A percentile compares a stretch with the other conserved stretches of the same genome.
phyloP scores from a whole-genome alignment of 2,113 vertebrate genomes.

The Hippoglossus stenolepis region DNA sequence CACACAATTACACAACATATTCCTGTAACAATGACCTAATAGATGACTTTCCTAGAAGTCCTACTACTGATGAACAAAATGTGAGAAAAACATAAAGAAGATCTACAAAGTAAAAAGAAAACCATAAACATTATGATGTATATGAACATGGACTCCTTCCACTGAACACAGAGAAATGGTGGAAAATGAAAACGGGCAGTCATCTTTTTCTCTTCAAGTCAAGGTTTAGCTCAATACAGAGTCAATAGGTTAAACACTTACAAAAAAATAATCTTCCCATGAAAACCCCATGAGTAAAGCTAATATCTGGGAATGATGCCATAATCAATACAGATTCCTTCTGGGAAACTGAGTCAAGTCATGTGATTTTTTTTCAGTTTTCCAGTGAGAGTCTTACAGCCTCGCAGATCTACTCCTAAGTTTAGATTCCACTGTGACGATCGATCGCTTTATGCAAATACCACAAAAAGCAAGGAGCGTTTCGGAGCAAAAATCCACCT shows the following conservation, averaged over 20 bases:
- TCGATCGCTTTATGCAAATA: conserved; percentile 51
- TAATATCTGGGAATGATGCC: conserved; percentile 35
- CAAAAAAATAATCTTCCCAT: conserved; percentile 23
- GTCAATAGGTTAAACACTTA: conserved; percentile 24
- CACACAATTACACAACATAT: background rate
- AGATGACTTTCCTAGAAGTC: background rate
- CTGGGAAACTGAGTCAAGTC: conserved; percentile 62
- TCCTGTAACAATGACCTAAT: background rate
- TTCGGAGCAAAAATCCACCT: background rate
- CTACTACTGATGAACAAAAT: background rate
- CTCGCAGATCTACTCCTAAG: conserved; percentile 43
- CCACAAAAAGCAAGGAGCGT: conserved; percentile 17
- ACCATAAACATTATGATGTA: background rate
- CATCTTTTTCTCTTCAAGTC: conserved; percentile 24
- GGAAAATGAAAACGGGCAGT: conserved; percentile 3
- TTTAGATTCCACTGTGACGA: conserved; percentile 63
- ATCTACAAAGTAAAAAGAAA: background rate
- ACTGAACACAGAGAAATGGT: conserved; percentile 1
- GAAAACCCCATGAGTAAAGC: conserved; percentile 34
- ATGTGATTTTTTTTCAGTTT: conserved; percentile 24
- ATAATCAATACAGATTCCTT: conserved; percentile 67
- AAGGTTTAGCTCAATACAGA: conserved; percentile 26
- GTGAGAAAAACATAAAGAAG: background rate
- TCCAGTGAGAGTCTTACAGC: conserved; percentile 35
- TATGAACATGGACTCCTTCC: background rate